A percentile compares a stretch with the other conserved stretches of the same genome.
phyloP scores from a whole-genome alignment of 2,113 vertebrate genomes.

The Thinocorus orbignyianus region DNA sequence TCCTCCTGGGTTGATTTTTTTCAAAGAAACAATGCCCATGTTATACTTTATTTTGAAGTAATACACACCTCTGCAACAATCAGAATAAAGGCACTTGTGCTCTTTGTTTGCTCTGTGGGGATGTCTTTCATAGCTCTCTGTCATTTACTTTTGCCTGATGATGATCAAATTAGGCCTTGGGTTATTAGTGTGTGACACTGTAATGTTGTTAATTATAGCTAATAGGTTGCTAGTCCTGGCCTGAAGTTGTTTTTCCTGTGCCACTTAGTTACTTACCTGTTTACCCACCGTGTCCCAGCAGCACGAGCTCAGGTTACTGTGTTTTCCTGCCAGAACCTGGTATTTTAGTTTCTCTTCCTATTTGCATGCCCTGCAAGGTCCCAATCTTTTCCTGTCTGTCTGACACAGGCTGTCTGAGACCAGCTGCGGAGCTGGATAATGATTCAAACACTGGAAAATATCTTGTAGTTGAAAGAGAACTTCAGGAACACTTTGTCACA shows the following conservation, averaged over 20 bases:
- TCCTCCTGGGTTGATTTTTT: background rate
- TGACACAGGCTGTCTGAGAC: background rate
- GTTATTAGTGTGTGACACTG: accelerated
- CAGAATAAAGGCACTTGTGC: background rate
- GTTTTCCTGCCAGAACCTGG: background rate
- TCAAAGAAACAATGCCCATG: background rate
- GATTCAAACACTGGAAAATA: background rate
- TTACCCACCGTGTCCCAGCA: background rate
- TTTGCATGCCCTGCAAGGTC: background rate
- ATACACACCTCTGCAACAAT: background rate
- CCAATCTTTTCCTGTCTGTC: background rate
- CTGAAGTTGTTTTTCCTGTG: background rate
- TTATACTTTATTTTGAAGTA: background rate
- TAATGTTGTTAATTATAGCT: background rate
- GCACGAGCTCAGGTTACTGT: background rate
- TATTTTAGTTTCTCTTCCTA: background rate
- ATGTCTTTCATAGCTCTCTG: background rate
- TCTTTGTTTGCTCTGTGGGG: background rate
- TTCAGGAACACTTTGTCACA: background rate
- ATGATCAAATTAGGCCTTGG: background rate
- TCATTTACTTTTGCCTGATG: background rate
- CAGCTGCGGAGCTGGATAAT: background rate
- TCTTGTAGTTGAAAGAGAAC: background rate
- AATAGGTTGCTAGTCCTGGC: background rate
- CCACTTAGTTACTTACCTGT: background rate